Conservation (phyloP, 2,888 invertebrate species). For the Agrochola circellaris region DNA sequence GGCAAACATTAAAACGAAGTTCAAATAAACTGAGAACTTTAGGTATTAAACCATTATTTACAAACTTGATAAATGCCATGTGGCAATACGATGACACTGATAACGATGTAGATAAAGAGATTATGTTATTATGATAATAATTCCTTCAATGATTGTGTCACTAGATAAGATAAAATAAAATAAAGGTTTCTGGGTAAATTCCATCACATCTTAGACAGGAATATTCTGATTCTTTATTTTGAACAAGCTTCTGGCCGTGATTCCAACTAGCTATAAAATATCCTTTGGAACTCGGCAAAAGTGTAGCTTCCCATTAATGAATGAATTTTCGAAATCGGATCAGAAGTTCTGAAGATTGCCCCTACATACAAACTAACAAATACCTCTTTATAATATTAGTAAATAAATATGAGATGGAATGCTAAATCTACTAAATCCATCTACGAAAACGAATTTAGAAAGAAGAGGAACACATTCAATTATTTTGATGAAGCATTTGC, state of each 20-base stretch:
- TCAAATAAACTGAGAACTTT: conserved; percentile 5
- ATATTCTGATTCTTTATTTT: not conserved
- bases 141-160: conserved; percentile 37
- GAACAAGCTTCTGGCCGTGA: no score
- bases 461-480: not conserved
- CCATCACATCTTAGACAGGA: conserved; percentile 8
- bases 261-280: not conserved
- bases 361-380: not conserved
- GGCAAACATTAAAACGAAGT: not conserved
- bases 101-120: conserved; percentile 64
- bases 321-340: not conserved
- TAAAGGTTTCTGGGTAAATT: conserved; percentile 25
- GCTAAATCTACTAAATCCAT: not conserved
- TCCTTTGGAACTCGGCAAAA: not conserved
- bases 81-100: conserved; percentile 30
- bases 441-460: not conserved
- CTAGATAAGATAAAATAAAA: conserved; percentile 29
- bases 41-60: conserved; percentile 35
- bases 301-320: not conserved
- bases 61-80: conserved; percentile 18
- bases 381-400: not conserved
- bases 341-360: not conserved
- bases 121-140: conserved; percentile 62
- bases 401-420: not conserved
- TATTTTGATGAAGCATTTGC: not conserved